Conservation (phyloP, 2,797 vertebrate species). For the Pteropus rufus region DNA sequence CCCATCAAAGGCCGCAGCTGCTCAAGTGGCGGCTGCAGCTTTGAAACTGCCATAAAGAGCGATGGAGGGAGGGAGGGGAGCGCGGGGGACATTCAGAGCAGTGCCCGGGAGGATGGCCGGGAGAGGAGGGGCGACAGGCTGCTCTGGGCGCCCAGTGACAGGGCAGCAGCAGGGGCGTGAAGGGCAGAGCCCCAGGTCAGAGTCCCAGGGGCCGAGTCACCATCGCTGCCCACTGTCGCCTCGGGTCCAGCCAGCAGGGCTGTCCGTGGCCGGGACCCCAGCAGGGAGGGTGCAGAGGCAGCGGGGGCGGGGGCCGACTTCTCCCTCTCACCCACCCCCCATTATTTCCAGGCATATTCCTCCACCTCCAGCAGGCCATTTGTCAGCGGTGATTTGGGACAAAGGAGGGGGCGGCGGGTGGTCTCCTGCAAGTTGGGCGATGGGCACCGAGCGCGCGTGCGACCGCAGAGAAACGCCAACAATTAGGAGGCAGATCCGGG, state of each 20-base stretch:
- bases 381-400: constrained; percentile 75
- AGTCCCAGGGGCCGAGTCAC: constrained; percentile 59
- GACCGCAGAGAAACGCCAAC: constrained; percentile 67
- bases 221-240: constrained; percentile 3
- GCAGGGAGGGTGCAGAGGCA: constrained; percentile 6
- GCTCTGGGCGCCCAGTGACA: background rate
- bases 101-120: constrained; percentile 46
- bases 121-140: constrained; percentile 45
- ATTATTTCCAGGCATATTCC: constrained; percentile 54
- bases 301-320: background rate
- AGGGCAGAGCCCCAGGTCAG: constrained; percentile 77
- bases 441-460: constrained; percentile 62
- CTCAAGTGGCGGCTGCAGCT: constrained; percentile 78
- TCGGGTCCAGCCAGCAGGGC: constrained; percentile 26
- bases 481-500: constrained; percentile 76
- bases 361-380: constrained; percentile 61
- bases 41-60: constrained; percentile 79
- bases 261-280: background rate
- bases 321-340: background rate
- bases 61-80: constrained; percentile 63
- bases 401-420: constrained; percentile 80
- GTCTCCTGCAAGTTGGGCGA: constrained; percentile 76
- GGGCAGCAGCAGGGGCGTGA: constrained; percentile 56
- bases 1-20: constrained; percentile 81
- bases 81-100: constrained; percentile 57